Evolutionary conservation across 2,113 vertebrate species (phyloP), one percentile per base, ranked within the genome.

Genomic region (Syngnathus typhle): DNA sequence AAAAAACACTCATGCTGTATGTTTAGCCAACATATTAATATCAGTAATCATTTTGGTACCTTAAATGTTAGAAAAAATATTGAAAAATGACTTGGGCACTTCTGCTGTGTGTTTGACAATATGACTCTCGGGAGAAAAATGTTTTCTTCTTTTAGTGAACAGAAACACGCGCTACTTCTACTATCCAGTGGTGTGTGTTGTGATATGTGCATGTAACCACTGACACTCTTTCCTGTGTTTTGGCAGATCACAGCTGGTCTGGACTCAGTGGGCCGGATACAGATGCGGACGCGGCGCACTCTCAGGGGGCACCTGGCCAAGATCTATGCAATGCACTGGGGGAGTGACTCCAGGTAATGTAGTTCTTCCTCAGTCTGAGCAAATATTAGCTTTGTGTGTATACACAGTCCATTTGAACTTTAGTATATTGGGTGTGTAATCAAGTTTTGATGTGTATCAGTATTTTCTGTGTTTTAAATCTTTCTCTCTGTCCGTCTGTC

Each of bases 291-390:
- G 0, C 89, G 96, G 64, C 96, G 96, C 64, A 98, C 96, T 0
- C 91, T 99, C 80, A 85, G 96, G 76, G 96, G 96, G 70, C 96
- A 99, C 87, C 91, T 99, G 61, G 96, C 96, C 82, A 99, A 99
- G 89, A 99, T 99, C 89, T 98, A 99, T 66, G 96, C 96, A 86
- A 99, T 99, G 97, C 96, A 99, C 74, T 99, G 96, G 96, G 95
- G 95, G 58, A 94, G 92, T 0, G 95, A 99, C 84, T 99, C 96
- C 60, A 98, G 96, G 96, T 99, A 84, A 19, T 18, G 62, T 69
- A 27, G 11, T 46, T 55, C 32, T 32, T 52, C 38, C 46, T 54
- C 41, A 47, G 13, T 71, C 60, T 18, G 23, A 39, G 54, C 18
- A 44, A 60, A 55, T 55, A 1, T 60, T 41, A 63, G 12, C 27